Evolutionary conservation across 2,888 invertebrate genomes (phyloP).

Genomic region (Heteromyza rotundicornis): DNA sequence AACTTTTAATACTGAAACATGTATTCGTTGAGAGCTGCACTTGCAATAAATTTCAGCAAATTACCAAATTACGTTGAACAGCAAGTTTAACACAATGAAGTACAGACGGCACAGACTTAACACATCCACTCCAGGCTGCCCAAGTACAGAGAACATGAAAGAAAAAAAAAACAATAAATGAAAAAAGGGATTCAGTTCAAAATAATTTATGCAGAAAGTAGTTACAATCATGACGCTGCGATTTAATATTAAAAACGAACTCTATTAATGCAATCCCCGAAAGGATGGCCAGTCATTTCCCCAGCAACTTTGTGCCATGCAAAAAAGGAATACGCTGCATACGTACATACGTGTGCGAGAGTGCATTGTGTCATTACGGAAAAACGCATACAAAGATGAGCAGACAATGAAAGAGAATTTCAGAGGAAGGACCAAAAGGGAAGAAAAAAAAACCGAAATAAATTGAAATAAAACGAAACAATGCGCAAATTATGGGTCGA

Average conservation of each 20-base stretch:
- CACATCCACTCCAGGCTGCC: too few relatives aligned
- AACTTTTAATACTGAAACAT: too few relatives aligned
- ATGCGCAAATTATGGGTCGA: constrained; percentile 10
- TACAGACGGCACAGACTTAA: too few relatives aligned
- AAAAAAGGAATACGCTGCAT: constrained; percentile 8
- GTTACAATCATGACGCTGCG: constrained; percentile 1
- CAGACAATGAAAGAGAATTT: too few relatives aligned
- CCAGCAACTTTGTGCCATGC: background rate
- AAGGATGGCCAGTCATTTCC: background rate
- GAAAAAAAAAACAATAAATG: background rate
- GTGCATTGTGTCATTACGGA: background rate
- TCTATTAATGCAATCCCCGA: constrained; percentile 1
- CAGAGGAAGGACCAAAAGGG: background rate
- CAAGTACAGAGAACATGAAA: background rate
- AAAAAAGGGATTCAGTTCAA: background rate
- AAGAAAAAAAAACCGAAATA: background rate
- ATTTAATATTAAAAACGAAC: constrained; percentile 1
- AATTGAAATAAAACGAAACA: constrained; percentile 6
- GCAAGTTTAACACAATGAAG: too few relatives aligned
- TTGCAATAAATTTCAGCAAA: too few relatives aligned
- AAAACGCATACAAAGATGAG: too few relatives aligned
- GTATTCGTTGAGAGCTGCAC: too few relatives aligned
- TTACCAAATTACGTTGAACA: too few relatives aligned
- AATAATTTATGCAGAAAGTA: constrained; percentile 6
- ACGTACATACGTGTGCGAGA: background rate